A percentile compares a stretch with the other conserved stretches of the same genome.
phyloP scores from a whole-genome alignment of 2,797 vertebrate species.

The Periparus ater region DNA sequence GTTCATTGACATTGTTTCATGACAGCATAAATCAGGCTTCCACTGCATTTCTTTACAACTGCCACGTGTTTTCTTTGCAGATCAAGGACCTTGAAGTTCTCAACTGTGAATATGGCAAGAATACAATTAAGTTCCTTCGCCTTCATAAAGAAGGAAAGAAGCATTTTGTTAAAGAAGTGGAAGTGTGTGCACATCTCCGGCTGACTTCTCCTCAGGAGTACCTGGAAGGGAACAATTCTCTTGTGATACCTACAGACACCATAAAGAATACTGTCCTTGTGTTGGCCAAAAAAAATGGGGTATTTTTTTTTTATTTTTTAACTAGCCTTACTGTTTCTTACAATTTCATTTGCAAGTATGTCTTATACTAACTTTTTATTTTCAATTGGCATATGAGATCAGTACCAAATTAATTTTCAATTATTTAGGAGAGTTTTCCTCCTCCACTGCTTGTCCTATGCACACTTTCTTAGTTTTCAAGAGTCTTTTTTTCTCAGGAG shows the following conservation, averaged over 20 bases:
- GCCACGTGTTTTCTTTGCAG: conserved; percentile 64
- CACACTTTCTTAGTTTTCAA: not conserved
- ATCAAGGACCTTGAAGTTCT: conserved; percentile 86
- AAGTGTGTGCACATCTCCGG: conserved; percentile 86
- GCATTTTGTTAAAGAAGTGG: conserved; percentile 87
- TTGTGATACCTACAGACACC: conserved; percentile 96
- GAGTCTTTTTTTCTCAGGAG: not conserved
- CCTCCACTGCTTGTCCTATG: not conserved
- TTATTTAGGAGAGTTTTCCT: not conserved
- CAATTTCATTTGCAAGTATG: not conserved
- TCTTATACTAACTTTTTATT: not conserved
- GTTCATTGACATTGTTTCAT: not conserved
- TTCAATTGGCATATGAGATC: not conserved
- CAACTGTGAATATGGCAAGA: conserved; percentile 92
- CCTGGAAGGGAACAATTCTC: conserved; percentile 86
- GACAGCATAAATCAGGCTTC: not conserved
- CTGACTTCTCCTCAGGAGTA: conserved; percentile 88
- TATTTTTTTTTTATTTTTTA: conserved; percentile 68
- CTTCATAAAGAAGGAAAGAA: conserved; percentile 81
- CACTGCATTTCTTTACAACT: not conserved
- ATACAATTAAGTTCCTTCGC: conserved; percentile 87
- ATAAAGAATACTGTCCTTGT: conserved; percentile 94
- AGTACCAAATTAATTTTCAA: not conserved
- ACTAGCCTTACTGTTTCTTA: not conserved
- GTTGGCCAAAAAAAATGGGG: conserved; percentile 91